Percentiles rank a stretch among this genome's conserved stretches.
These are phyloP conservation scores for Sesia bembeciformis DNA, from an alignment of 2,888 invertebrate genomes.

Conservation along the genomic window DNA sequence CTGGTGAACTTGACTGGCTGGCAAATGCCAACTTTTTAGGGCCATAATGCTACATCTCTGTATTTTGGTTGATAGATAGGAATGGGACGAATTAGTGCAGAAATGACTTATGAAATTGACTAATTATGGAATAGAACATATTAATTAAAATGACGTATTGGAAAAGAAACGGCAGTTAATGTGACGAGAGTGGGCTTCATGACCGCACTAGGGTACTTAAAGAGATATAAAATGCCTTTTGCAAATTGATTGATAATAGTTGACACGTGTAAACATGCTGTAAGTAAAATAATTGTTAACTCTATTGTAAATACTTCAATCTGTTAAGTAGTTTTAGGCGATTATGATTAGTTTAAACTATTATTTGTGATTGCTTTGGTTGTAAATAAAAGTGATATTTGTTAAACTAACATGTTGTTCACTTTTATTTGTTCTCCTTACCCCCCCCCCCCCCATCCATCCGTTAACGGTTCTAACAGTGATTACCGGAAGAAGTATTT, in stretches of 20 bases:
- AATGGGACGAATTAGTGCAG: no score
- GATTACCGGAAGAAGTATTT: no score
- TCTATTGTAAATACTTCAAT: constrained; percentile 71
- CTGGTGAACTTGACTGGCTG: no score
- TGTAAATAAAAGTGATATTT: constrained; percentile 74
- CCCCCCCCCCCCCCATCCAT: not conserved
- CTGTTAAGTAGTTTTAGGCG: constrained; percentile 73
- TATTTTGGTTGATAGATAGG: no score
- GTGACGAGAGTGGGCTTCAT: no score
- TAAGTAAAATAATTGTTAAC: constrained; percentile 55
- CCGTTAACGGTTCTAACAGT: not conserved
- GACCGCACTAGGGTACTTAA: constrained; percentile 9
- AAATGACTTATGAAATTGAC: no score
- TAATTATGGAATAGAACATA: no score
- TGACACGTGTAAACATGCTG: constrained; percentile 24
- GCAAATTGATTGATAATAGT: constrained; percentile 14
- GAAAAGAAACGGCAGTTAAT: no score
- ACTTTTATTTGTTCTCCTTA: constrained; percentile 32
- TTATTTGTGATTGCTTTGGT: constrained; percentile 73
- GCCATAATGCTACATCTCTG: no score
- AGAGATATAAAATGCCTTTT: constrained; percentile 16
- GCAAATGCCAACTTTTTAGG: no score
- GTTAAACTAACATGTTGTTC: constrained; percentile 71
- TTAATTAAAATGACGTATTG: no score
- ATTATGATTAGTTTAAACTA: constrained; percentile 64